Base-by-base conservation (phyloP, 2,888 invertebrate genomes). In the Heteromyza rotundicornis region DNA sequence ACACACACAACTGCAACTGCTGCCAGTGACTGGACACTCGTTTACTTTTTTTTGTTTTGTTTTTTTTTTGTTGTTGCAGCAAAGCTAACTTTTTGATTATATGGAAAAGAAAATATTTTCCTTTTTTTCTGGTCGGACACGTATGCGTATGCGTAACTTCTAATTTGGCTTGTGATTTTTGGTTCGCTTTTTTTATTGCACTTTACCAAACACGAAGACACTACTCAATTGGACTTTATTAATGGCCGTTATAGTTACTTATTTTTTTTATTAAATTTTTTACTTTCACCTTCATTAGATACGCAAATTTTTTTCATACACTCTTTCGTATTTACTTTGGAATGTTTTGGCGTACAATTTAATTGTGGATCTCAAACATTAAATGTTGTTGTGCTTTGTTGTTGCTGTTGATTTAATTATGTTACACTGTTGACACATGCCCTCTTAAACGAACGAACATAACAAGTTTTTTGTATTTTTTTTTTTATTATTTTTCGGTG, bases 231-330 rank as follows among this genome's bases (percentile, higher is more conserved):
- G 32, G 7, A 8, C 32, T 40, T 40, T 40, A 40, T 7, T 27
- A 40, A 40, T n/a, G 14, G n/a, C 14, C 3, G 5, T 40, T 40
- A 10, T 10, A n/a, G 40, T 40, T 40, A 10, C 14, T 40, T 47
- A 19, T 47, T 20, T 47, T 47, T 47, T 47, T 47, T 47, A 40
- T 40, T n/a, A 40, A 40, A 40, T 40, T 40, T n/a, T 40, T n/a
- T 7, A 40, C 40, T 40, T 40, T 40, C 40, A 40, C 40, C 40
- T 40, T 40, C 40, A 14, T 40, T 40, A 40, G 14, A 40, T n/a
- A 40, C 10, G 27, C 10, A 40, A 40, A 40, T 40, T 40, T 40
- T n/a, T 40, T 7, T 40, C 14, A n/a, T n/a, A 3, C 40, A 40
- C 16, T 40, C 14, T 40, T 40, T 8, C 12, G 14, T 20, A 47